phyloP scores from a whole-genome alignment of 2,797 vertebrate species.

The Danio albolineatus region DNA sequence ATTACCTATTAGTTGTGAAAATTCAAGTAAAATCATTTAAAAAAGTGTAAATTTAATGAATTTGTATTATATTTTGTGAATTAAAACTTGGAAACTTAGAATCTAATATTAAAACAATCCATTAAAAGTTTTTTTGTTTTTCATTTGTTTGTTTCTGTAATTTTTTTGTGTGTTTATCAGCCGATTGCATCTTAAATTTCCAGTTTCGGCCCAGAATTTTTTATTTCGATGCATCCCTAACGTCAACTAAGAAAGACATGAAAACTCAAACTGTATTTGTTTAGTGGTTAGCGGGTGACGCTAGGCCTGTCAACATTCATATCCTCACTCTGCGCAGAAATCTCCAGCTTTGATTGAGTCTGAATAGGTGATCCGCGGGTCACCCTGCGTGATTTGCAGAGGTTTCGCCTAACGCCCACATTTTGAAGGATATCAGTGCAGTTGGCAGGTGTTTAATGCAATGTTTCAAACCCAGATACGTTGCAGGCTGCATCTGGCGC shows the following conservation, averaged over 20 bases:
- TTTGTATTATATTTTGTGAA: too few species aligned
- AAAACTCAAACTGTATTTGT: background rate
- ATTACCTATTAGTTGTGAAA: too few species aligned
- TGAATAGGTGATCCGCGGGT: conserved; percentile 21
- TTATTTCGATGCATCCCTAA: background rate
- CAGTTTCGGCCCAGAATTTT: too few species aligned
- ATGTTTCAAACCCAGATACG: conserved; percentile 9
- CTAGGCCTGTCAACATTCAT: conserved; percentile 14
- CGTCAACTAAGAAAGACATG: conserved; percentile 1
- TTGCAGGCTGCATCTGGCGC: conserved; percentile 27
- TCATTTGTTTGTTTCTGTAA: too few species aligned
- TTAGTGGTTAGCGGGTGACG: conserved; percentile 13
- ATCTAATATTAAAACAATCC: too few species aligned
- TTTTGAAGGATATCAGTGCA: conserved; percentile 24
- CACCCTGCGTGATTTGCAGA: conserved; percentile 16
- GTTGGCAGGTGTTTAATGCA: conserved; percentile 35
- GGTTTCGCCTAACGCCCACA: conserved; percentile 22
- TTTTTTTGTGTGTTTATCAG: too few species aligned
- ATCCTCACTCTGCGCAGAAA: background rate
- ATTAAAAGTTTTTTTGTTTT: too few species aligned
- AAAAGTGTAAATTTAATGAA: too few species aligned
- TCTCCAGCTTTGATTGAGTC: conserved; percentile 30
- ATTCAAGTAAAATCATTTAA: too few species aligned
- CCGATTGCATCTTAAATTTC: too few species aligned
- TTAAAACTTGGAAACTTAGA: too few species aligned